phyloP scores from a whole-genome alignment of 2,113 vertebrate genomes.

The Rhabdornis inornatus region DNA sequence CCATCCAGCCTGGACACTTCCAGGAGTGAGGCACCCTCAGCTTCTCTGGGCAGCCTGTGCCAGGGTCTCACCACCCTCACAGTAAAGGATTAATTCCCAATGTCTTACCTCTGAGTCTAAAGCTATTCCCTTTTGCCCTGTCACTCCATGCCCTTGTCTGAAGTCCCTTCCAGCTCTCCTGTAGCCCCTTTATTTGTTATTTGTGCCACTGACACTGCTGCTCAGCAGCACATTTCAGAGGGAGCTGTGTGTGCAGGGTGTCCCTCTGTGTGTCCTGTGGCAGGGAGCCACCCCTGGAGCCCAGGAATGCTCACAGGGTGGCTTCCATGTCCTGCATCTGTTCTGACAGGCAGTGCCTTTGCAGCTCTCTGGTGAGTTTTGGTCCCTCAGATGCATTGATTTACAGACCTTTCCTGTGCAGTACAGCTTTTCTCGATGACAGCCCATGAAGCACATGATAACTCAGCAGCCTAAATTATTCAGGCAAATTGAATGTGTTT shows the following conservation, averaged over 20 bases:
- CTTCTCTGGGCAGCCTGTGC: not conserved
- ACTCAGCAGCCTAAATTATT: constrained; percentile 54
- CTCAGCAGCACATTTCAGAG: not conserved
- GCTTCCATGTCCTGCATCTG: not conserved
- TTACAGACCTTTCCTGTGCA: constrained; percentile 25
- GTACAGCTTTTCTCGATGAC: not conserved
- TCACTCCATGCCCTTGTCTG: not conserved
- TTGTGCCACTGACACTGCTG: not conserved
- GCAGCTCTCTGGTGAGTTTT: not conserved
- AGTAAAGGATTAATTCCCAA: not conserved
- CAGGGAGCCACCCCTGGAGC: not conserved
- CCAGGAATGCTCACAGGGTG: not conserved
- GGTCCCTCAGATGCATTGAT: constrained; percentile 27
- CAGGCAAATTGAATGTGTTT: constrained; percentile 48
- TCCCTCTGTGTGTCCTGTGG: not conserved
- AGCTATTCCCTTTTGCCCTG: not conserved
- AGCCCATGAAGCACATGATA: constrained; percentile 20
- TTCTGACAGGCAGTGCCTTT: not conserved
- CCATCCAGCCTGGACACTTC: not conserved
- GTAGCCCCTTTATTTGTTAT: not conserved
- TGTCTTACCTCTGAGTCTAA: not conserved
- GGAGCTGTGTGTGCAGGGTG: not conserved
- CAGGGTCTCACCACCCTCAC: not conserved
- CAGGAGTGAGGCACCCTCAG: not conserved
- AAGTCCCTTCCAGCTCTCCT: not conserved